Base-by-base conservation (phyloP, 2,888 invertebrate genomes). In the Cheilosia vernalis region DNA sequence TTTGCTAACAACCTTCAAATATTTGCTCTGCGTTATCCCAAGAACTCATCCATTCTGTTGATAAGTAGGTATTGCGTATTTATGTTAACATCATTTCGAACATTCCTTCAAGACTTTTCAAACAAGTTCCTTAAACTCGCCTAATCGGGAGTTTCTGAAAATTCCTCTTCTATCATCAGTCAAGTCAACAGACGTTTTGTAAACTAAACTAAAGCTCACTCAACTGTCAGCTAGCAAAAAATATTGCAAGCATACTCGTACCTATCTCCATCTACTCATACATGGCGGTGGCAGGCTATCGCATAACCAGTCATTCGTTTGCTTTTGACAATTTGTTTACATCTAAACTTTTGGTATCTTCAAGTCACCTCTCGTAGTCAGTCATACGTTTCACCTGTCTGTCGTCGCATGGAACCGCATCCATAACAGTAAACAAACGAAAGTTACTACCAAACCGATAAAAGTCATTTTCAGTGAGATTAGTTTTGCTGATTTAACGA, bases 341-440 rank as follows among this genome's bases (percentile, higher is more conserved):
- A 40, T 51, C 49, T 2, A 40, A 42, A 42, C 70, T 37, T 70
- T 82, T 58, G 78, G 82, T 83, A 66, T 77, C 33, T 66, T 13
- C 33, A 67, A 33, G 67, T 56, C 49, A 49, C 47, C 40, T 56
- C 60, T 55, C 19, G 55, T 17, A 60, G 42, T 30, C 58, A 72
- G 77, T 67, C 72, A 66, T 13, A 37, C 55, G 37, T 37, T 69
- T 74, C 53, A 33, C 53, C 55, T 27, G 56, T 63, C 47, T 9
- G 42, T 21, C 13, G 21, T n/a, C n/a, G 10, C 15, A 19, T n/a
- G n/a, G n/a, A 53, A 37, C 44, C 77, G 63, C 55, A 63, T 61
- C 24, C n/a, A 49, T 27, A 69, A 0, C 9, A 63, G 49, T n/a
- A 56, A 63, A 56, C 6, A 78, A 61, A 77, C 2, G 19, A 21